These are phyloP conservation scores for Xenus cinereus DNA, from an alignment of 2,113 vertebrate species.

Conservation along the genomic window DNA sequence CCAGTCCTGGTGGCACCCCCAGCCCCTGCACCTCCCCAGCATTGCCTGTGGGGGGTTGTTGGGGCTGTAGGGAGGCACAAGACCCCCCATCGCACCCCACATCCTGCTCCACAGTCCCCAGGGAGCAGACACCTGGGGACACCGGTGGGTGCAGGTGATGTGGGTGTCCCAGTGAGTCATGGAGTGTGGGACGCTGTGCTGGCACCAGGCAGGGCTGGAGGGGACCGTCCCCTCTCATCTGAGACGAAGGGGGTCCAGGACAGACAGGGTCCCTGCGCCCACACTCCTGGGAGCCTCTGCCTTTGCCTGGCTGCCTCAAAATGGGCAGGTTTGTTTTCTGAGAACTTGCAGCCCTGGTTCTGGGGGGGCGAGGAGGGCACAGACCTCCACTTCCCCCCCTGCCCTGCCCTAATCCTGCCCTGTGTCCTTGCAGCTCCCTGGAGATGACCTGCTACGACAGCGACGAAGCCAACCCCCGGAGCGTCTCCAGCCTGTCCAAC, in stretches of 20 bases:
- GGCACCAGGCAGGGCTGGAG: not conserved
- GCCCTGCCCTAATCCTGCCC: not conserved
- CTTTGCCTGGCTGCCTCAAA: not conserved
- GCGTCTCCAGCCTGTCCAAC: constrained; percentile 90
- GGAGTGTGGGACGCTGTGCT: not conserved
- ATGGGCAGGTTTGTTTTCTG: not conserved
- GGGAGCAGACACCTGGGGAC: not conserved
- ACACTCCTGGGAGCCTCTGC: not conserved
- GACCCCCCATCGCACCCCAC: not conserved
- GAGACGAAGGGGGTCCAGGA: not conserved
- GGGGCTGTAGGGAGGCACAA: not conserved
- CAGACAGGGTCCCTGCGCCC: rapidly evolving
- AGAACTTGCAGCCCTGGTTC: not conserved
- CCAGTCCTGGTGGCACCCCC: not conserved
- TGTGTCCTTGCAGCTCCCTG: constrained; percentile 75
- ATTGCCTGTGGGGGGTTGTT: not conserved
- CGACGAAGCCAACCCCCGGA: constrained; percentile 88
- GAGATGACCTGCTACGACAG: constrained; percentile 92
- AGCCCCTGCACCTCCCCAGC: no score
- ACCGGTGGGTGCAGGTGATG: rapidly evolving
- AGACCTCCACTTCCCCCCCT: not conserved
- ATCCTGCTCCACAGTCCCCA: not conserved
- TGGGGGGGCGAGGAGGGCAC: not conserved
- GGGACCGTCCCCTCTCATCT: not conserved
- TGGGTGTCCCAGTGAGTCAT: not conserved